A percentile compares a stretch with the other conserved stretches of the same genome.
phyloP scores from a whole-genome alignment of 1,140 invertebrate genomes.

The Philotrypesis tridentata region DNA sequence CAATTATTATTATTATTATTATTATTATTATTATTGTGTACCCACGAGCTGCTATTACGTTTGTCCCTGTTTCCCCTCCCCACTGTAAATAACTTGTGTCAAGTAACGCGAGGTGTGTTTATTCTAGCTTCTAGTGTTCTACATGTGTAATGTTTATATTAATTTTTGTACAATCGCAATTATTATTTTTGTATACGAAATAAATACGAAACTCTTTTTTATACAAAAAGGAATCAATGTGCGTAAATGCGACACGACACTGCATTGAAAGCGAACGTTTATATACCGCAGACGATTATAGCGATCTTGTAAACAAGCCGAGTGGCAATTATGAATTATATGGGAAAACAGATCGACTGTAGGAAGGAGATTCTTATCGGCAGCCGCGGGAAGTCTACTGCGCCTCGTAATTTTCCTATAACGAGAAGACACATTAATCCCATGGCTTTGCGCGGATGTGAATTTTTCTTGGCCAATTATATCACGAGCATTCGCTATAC shows the following conservation, averaged over 20 bases:
- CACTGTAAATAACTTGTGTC: slow-evolving; percentile 48
- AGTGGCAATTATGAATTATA: neutral
- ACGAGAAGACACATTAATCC: neutral
- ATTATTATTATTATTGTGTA: neutral
- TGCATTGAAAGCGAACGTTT: neutral
- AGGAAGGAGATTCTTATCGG: neutral
- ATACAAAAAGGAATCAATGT: slow-evolving; percentile 22
- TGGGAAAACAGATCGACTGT: neutral
- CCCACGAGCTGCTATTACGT: neutral
- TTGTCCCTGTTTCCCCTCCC: neutral
- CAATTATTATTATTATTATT: neutral
- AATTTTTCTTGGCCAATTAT: too few relatives aligned
- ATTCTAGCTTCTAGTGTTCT: slow-evolving; percentile 21
- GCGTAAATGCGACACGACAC: neutral
- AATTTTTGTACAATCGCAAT: slow-evolving; percentile 44
- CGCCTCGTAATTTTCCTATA: neutral
- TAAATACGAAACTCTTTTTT: slow-evolving; percentile 44
- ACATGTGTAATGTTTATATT: slow-evolving; percentile 33
- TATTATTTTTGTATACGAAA: slow-evolving; percentile 45
- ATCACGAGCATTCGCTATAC: too few relatives aligned
- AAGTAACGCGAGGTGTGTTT: slow-evolving; percentile 26
- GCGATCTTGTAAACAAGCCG: neutral
- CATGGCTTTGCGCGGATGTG: neutral
- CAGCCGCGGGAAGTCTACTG: neutral
- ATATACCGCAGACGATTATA: neutral